Base-by-base conservation (phyloP, 2,113 vertebrate species). In the Planiliza haematocheilus region DNA sequence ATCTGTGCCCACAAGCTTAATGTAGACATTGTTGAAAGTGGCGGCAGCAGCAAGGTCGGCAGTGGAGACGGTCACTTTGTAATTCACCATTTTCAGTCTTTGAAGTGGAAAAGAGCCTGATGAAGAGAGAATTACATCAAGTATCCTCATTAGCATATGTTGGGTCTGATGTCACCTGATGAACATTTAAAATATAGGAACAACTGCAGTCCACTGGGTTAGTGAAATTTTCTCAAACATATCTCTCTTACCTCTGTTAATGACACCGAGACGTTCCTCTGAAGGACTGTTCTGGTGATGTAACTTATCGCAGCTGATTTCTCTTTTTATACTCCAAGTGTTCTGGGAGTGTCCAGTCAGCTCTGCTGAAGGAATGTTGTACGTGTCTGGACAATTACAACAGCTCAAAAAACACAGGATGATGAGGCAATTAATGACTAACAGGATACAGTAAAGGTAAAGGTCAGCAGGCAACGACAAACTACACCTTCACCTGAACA, bases 1-100 rank as follows among this genome's bases (percentile, higher is more conserved):
- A 7, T 80, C 39, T 8, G 38, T 45, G 13, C 82, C 87, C 42
- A 87, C 70, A 52, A 88, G 68, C 34, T 85, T 89, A 43, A 88
- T 58, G 13, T 1, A 11, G 10, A 17, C 43, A 42, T 16, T 11
- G 79, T 61, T 46, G 45, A 61, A 61, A 17, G 49, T 38, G 60
- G 24, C 4, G 16, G 82, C 67, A 4, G 0, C 0, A 0, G 2
- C 9, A 0, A 46, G 2, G 3, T 51, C 2, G 3, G 2, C 18
- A 1, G 89, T 88, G 58, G 1, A 45, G 3, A 91, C 11, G 0
- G 61, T 84, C 70, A 90, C 88, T 39, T 71, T 2, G 57, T 88
- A 89, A 1, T 37, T 1, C 13, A 55, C 46, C 83, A 86, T 88
- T 45, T 61, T 84, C 30, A 41, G 6, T 42, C 18, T 36, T 21